Evolutionary conservation across 2,113 vertebrate genomes (phyloP).

Genomic region (Scytalopus superciliaris): DNA sequence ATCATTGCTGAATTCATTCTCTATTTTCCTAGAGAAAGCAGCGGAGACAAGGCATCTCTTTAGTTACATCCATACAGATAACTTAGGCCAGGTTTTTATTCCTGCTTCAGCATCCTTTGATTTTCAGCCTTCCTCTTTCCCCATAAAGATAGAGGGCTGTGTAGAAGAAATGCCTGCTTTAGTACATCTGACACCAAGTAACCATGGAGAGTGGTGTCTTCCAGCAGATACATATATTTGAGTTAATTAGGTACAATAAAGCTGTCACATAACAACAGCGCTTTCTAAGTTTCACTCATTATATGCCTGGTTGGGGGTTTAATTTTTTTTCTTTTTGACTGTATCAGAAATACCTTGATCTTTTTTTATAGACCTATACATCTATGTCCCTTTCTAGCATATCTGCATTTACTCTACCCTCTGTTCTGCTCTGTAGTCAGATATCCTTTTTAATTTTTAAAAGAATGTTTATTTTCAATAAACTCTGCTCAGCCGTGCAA

Average conservation of each 20-base stretch:
- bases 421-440: background rate
- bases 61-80: background rate
- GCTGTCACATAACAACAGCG: slow-evolving; percentile 14
- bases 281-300: slow-evolving; percentile 43
- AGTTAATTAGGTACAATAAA: slow-evolving; percentile 58
- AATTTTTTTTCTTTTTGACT: slow-evolving; percentile 1
- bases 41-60: background rate
- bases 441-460: background rate
- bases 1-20: background rate
- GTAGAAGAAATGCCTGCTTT: background rate
- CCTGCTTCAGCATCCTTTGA: background rate
- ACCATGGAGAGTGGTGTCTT: background rate
- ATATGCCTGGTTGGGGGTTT: background rate
- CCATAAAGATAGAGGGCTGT: background rate
- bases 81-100: background rate
- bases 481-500: background rate
- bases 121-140: background rate
- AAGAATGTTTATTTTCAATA: slow-evolving; percentile 39
- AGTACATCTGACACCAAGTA: background rate
- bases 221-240: slow-evolving; percentile 23
- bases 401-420: background rate
- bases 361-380: background rate
- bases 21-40: background rate
- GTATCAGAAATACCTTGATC: background rate
- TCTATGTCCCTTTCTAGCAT: background rate